Base-by-base conservation (phyloP, 2,797 vertebrate genomes). In the Protosalanx chinensis region DNA sequence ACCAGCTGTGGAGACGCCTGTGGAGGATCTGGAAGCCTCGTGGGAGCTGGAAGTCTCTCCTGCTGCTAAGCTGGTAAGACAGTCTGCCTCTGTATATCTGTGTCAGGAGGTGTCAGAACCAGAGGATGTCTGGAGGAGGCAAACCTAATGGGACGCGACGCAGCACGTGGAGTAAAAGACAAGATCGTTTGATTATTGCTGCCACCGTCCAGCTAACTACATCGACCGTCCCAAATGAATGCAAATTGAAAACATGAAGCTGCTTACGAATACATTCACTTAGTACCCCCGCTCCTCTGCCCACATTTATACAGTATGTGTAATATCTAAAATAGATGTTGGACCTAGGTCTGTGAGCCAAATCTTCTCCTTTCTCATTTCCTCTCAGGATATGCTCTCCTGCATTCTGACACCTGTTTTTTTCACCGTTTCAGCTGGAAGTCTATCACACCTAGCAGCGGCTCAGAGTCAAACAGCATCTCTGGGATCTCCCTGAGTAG, bases 21-120 rank as follows among this genome's bases (percentile, higher is more conserved):
- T 66, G 71, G 58, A 64, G 70, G 56, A 70, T 77, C 68, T 7
- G 41, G 33, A 71, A 69, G 46, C 70, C 8, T 4, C 27, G 62
- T 72, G 46, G 63, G 23, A 23, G 29, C 4, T 20, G 62, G 46
- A 73, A 58, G 65, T 60, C 68, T 32, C 27, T 49, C 30, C 18
- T 53, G 46, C 4, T 5, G 12, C 10, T 64, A 27, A 13, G 16
- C 23, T 15, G 60, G 53, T 27, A 67, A 71, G 30, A 33, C 51
- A 16, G 32, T n/a, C 18, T 32, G 30, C 64, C 59, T 57, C 12
- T 29, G 58, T 13, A 8, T 46, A 46, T 49, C 20, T 4, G 18
- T 64, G 56, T 57, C 23, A 37, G 46, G 51, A 23, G 6, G 7
- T 63, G 27, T 71, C 41, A 63, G n/a, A 71, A 53, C n/a, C 20